phyloP scores from a whole-genome alignment of 2,113 vertebrate species.

The Nothocercus nigrocapillus region DNA sequence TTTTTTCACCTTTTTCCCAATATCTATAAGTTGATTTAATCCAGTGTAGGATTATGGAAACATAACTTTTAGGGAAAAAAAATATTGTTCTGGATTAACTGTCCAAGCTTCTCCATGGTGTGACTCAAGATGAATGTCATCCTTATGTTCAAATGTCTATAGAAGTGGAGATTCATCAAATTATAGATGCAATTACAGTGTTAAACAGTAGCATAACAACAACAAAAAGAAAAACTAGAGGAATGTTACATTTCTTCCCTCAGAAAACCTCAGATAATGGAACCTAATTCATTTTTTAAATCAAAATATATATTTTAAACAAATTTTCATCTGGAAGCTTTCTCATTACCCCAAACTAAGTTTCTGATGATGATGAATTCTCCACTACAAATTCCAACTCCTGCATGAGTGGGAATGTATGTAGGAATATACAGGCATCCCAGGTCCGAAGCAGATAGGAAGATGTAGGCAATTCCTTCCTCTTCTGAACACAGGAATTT shows the following conservation, averaged over 20 bases:
- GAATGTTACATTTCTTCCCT: rapidly evolving
- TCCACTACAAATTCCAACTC: background rate
- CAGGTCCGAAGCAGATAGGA: background rate
- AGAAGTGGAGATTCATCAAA: background rate
- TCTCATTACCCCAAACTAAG: background rate
- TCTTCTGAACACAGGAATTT: background rate
- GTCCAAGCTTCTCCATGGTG: background rate
- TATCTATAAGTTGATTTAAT: background rate
- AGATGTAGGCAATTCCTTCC: background rate
- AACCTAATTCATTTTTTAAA: background rate
- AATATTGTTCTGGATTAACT: background rate
- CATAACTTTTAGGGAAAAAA: background rate
- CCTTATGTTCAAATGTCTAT: background rate
- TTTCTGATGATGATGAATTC: background rate
- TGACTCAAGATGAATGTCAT: background rate
- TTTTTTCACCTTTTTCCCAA: background rate
- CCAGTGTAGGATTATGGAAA: background rate
- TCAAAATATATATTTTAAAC: background rate
- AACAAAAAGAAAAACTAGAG: background rate
- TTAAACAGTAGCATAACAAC: background rate
- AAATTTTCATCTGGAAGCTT: background rate
- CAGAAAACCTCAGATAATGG: background rate
- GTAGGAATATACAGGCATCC: background rate
- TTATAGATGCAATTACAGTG: background rate
- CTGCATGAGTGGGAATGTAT: background rate